phyloP scores from a whole-genome alignment of 1,140 invertebrate genomes.

The Monomorium pharaonis region DNA sequence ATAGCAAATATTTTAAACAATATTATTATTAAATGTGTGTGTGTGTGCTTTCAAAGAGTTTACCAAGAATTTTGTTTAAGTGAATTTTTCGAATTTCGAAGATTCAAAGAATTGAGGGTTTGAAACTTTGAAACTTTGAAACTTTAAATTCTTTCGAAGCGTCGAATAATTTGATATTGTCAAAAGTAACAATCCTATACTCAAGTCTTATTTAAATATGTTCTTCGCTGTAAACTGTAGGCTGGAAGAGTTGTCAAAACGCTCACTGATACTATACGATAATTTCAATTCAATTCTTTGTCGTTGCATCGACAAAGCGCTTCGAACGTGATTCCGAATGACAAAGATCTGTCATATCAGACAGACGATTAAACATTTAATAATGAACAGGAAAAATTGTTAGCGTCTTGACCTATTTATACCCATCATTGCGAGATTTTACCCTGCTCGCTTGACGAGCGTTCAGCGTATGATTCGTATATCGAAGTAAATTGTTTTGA shows the following conservation, averaged over 20 bases:
- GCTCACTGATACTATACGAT: not conserved
- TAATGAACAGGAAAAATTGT: not conserved
- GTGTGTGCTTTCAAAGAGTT: too few species aligned
- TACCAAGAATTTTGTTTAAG: too few species aligned
- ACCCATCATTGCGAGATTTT: not conserved
- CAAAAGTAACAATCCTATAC: too few species aligned
- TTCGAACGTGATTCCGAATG: slow-evolving; percentile 9
- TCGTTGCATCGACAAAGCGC: not conserved
- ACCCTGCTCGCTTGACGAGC: not conserved
- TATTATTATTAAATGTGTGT: too few species aligned
- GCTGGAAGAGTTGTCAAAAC: not conserved
- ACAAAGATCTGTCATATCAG: not conserved
- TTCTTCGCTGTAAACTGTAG: not conserved
- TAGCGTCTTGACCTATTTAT: not conserved
- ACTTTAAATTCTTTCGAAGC: too few species aligned
- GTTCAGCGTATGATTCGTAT: not conserved
- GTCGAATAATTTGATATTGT: too few species aligned
- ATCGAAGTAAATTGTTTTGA: not conserved
- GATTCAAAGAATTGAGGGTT: too few species aligned
- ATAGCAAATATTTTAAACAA: too few species aligned
- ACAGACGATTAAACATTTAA: slow-evolving; percentile 15
- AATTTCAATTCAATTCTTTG: not conserved
- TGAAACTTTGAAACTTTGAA: too few species aligned
- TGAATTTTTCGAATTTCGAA: too few species aligned
- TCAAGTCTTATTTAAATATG: not conserved